Conservation (phyloP, 2,888 invertebrate species). For the Candidula unifasciata region DNA sequence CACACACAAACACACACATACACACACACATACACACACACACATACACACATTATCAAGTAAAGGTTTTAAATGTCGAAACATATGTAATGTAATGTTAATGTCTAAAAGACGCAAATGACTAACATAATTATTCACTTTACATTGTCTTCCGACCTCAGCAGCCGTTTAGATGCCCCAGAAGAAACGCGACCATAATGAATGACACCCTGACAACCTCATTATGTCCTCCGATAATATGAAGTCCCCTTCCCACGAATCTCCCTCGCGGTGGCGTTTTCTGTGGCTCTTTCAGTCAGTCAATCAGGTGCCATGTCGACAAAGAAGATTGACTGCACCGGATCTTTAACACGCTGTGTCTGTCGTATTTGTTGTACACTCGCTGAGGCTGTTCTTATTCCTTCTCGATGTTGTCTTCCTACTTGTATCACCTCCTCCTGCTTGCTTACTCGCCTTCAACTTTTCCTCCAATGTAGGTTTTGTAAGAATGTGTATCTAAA, state of each 20-base stretch:
- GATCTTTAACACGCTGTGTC: too few species aligned
- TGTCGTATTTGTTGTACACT: too few species aligned
- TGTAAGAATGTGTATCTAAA: too few species aligned
- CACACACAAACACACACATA: neutral
- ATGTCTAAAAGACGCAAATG: neutral
- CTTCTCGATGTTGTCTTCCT: too few species aligned
- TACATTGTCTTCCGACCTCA: constrained; percentile 8
- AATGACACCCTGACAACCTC: constrained; percentile 19
- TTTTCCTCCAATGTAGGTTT: too few species aligned
- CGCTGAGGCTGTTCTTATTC: too few species aligned
- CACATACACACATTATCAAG: neutral
- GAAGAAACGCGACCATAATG: constrained; percentile 1
- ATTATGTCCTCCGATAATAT: neutral
- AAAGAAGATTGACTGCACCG: too few species aligned
- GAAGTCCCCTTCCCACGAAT: neutral
- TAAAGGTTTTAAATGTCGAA: too few species aligned
- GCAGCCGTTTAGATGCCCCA: constrained; percentile 24
- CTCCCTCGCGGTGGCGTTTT: neutral
- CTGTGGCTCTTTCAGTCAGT: too few species aligned
- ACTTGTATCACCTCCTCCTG: too few species aligned
- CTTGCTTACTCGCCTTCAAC: too few species aligned
- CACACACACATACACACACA: neutral
- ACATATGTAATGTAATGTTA: constrained; percentile 14
- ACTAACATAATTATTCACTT: constrained; percentile 37
- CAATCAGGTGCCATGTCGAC: too few species aligned